Conservation (phyloP, 2,113 vertebrate species). For the Paradoxurus hermaphroditus region DNA sequence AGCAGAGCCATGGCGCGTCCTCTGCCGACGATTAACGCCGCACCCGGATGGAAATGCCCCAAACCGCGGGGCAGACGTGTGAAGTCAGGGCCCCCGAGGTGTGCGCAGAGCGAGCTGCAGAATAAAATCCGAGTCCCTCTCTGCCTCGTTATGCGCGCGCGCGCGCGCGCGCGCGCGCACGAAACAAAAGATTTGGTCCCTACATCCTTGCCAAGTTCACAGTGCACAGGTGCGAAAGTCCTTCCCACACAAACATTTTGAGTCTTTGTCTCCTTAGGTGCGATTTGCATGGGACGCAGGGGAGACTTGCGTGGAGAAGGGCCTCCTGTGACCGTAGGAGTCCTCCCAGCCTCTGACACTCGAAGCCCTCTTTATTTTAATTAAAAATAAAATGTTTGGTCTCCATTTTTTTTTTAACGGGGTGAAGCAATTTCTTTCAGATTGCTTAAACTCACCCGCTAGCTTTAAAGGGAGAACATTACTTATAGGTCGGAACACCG, state of each 20-base stretch:
- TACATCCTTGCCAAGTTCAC: background rate
- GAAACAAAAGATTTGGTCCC: background rate
- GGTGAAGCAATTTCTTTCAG: background rate
- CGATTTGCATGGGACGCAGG: fast-evolving
- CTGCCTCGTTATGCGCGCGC: background rate
- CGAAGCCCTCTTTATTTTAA: background rate
- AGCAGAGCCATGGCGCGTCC: background rate
- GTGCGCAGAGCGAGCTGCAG: background rate
- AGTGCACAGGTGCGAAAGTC: background rate
- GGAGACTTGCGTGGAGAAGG: background rate
- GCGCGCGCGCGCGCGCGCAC: background rate
- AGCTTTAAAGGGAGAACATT: background rate
- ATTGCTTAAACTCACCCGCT: slow-evolving; percentile 6
- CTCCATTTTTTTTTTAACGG: background rate
- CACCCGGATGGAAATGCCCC: background rate
- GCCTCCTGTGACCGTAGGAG: background rate
- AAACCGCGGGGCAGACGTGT: background rate
- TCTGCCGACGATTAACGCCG: background rate
- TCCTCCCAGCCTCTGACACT: background rate
- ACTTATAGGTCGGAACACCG: background rate
- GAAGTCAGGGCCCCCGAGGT: slow-evolving; percentile 27
- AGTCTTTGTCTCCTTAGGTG: background rate
- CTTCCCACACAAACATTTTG: fast-evolving
- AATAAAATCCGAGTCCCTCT: background rate
- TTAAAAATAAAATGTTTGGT: background rate